A percentile compares a stretch with the other conserved stretches of the same genome.
These are phyloP conservation scores for Drosophila bifasciata DNA, from an alignment of 1,140 invertebrate species.

Conservation along the genomic window DNA sequence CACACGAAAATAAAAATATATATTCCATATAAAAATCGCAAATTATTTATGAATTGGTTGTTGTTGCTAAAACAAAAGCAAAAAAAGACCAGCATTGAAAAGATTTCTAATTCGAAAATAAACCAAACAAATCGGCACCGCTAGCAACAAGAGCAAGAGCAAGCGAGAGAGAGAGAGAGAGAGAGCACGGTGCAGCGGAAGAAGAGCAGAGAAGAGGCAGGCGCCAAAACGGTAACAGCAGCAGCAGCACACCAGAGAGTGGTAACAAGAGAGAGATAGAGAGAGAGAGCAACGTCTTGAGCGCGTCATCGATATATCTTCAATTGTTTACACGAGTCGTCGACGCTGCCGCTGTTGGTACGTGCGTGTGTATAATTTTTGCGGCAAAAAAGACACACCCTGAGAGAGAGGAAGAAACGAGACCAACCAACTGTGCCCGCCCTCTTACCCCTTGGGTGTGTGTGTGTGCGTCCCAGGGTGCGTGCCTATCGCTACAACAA, in stretches of 20 bases:
- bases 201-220: slow-evolving; percentile 9
- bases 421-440: background rate
- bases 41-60: slow-evolving; percentile 66
- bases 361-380: slow-evolving; percentile 21
- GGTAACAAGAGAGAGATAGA: slow-evolving; percentile 7
- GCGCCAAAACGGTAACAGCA: slow-evolving; percentile 30
- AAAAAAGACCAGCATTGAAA: slow-evolving; percentile 53
- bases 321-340: slow-evolving; percentile 41
- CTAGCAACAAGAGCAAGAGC: slow-evolving; percentile 64
- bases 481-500: too few species aligned
- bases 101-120: slow-evolving; percentile 60
- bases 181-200: slow-evolving; percentile 16
- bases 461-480: too few species aligned
- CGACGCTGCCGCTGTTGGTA: background rate
- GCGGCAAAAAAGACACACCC: slow-evolving; percentile 23
- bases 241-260: slow-evolving; percentile 5
- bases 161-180: slow-evolving; percentile 5
- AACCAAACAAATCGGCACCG: slow-evolving; percentile 74
- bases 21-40: slow-evolving; percentile 58
- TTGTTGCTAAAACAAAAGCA: slow-evolving; percentile 20
- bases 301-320: slow-evolving; percentile 37
- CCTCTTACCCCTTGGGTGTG: too few species aligned
- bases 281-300: slow-evolving; percentile 25
- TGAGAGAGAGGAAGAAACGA: slow-evolving; percentile 1
- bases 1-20: slow-evolving; percentile 26